A percentile compares a stretch with the other conserved stretches of the same genome.
These are phyloP conservation scores for Zaprionus capensis DNA, from an alignment of 1,140 invertebrate species.

Conservation along the genomic window DNA sequence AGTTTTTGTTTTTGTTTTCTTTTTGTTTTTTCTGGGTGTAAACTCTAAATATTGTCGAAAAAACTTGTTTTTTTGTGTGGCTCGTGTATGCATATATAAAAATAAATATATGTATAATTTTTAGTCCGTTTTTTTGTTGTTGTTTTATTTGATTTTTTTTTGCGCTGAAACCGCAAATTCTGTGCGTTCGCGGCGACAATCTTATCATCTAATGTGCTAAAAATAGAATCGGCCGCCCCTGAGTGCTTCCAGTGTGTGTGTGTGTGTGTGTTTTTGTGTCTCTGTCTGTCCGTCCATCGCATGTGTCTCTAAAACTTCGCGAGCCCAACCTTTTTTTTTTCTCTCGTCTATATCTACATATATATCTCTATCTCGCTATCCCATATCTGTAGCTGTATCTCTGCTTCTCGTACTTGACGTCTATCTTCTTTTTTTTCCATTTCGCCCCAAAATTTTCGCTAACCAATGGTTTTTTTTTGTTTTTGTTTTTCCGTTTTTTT, in stretches of 20 bases:
- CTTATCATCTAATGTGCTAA: conserved; percentile 80
- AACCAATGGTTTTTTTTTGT: conserved; percentile 52
- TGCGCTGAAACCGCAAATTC: conserved; percentile 71
- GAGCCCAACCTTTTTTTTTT: conserved; percentile 31
- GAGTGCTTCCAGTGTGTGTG: conserved; percentile 38
- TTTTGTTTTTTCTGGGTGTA: conserved; percentile 41
- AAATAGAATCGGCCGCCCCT: conserved; percentile 63
- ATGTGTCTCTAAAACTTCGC: conserved; percentile 49
- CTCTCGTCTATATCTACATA: conserved; percentile 22
- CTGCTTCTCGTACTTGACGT: conserved; percentile 24
- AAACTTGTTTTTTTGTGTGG: conserved; percentile 51
- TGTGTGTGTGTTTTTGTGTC: conserved; percentile 37
- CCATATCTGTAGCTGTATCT: conserved; percentile 42
- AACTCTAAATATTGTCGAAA: conserved; percentile 48
- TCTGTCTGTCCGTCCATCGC: conserved; percentile 37
- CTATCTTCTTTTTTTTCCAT: conserved; percentile 30
- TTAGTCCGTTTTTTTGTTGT: conserved; percentile 29
- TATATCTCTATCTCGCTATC: conserved; percentile 33
- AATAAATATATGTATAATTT: conserved; percentile 39
- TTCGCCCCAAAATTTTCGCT: conserved; percentile 62
- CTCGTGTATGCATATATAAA: conserved; percentile 29
- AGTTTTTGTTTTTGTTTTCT: conserved; percentile 48
- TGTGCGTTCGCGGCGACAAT: conserved; percentile 73
- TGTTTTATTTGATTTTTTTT: conserved; percentile 36
- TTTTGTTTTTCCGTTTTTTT: conserved; percentile 37